A percentile compares a stretch with the other conserved stretches of the same genome.
phyloP scores from a whole-genome alignment of 2,797 vertebrate species.

The Lutjanus argentimaculatus region DNA sequence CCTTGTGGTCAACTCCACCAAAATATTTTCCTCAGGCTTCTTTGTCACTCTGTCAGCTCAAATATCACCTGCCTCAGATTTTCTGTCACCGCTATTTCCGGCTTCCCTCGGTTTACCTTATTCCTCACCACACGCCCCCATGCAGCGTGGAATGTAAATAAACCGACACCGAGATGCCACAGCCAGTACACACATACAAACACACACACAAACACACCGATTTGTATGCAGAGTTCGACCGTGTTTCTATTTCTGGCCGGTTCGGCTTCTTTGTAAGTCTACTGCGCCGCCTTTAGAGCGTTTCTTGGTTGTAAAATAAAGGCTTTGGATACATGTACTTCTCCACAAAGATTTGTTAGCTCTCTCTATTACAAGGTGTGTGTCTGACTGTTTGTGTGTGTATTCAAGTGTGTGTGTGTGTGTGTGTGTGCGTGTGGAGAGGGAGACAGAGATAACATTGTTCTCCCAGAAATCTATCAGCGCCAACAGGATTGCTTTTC shows the following conservation, averaged over 20 bases:
- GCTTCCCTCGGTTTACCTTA: conserved; percentile 52
- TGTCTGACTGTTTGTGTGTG: conserved; percentile 31
- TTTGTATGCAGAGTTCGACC: conserved; percentile 67
- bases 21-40: conserved; percentile 3
- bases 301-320: conserved; percentile 74
- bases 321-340: conserved; percentile 70
- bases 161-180: conserved; percentile 51
- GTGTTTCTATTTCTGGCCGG: conserved; percentile 67
- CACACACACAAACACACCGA: conserved; percentile 4
- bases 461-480: conserved; percentile 84
- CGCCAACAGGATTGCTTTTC: conserved; percentile 81
- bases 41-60: conserved; percentile 6
- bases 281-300: conserved; percentile 44
- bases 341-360: conserved; percentile 77
- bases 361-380: conserved; percentile 69
- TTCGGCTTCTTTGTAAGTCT: conserved; percentile 68
- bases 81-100: conserved; percentile 53
- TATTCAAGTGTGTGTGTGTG: conserved; percentile 30
- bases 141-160: conserved; percentile 73
- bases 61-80: conserved; percentile 41
- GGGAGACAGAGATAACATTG: conserved; percentile 81
- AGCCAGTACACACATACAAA: neutral
- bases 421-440: conserved; percentile 41
- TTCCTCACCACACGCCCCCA: conserved; percentile 45
- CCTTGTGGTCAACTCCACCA: neutral